phyloP scores from a whole-genome alignment of 2,888 invertebrate species.

The Odontocerum albicorne region DNA sequence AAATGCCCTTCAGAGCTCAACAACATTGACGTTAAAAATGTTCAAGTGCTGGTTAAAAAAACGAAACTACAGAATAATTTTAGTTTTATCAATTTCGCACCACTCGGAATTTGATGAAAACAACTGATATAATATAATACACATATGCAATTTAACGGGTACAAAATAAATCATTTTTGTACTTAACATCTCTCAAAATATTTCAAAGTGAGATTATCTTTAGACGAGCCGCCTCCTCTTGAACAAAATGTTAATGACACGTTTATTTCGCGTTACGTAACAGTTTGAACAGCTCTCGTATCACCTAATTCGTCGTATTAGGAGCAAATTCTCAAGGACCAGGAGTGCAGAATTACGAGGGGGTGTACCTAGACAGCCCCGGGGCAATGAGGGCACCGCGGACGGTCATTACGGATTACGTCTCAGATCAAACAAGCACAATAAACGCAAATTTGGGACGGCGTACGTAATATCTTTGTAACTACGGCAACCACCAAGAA shows the following conservation, averaged over 20 bases:
- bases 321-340: constrained; percentile 6
- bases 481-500: constrained; percentile 27
- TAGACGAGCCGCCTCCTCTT: background rate
- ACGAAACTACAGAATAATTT: too few species aligned
- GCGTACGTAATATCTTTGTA: constrained; percentile 29
- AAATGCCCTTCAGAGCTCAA: too few species aligned
- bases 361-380: constrained; percentile 19
- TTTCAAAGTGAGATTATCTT: background rate
- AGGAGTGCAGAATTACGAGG: constrained; percentile 32
- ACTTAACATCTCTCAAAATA: too few species aligned
- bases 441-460: constrained; percentile 36
- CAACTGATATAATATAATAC: too few species aligned
- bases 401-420: constrained; percentile 37
- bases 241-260: background rate
- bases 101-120: too few species aligned
- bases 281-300: background rate
- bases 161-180: too few species aligned
- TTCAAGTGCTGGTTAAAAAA: too few species aligned
- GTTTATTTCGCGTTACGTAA: background rate
- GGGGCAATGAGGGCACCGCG: constrained; percentile 32
- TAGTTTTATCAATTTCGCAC: too few species aligned
- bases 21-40: too few species aligned
- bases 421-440: constrained; percentile 37
- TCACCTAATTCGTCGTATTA: constrained; percentile 18
- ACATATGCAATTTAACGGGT: too few species aligned